Conservation (phyloP, 2,888 invertebrate genomes). For the Trichopria drosophilae region DNA sequence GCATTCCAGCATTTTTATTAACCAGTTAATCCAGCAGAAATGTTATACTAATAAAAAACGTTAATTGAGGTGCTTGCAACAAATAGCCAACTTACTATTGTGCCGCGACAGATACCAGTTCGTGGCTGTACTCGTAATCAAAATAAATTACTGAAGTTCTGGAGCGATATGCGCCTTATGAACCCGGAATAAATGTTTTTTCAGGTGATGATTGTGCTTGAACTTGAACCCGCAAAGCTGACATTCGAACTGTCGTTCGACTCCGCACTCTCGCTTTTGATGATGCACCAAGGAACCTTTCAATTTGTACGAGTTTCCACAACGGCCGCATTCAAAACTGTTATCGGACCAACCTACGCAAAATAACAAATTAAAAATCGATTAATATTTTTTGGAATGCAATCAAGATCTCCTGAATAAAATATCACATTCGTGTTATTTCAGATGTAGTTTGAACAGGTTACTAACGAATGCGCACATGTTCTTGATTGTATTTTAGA, state of each 20-base stretch:
- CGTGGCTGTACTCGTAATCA: not conserved
- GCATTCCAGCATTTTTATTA: too few species aligned
- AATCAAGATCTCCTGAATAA: too few species aligned
- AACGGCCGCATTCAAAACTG: conserved; percentile 47
- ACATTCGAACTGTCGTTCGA: conserved; percentile 12
- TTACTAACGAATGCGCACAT: too few species aligned
- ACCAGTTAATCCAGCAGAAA: too few species aligned
- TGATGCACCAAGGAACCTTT: conserved; percentile 43
- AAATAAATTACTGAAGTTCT: not conserved
- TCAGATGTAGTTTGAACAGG: too few species aligned
- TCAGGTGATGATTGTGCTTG: conserved; percentile 23
- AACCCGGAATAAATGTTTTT: conserved; percentile 13
- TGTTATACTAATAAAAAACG: too few species aligned
- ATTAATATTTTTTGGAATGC: too few species aligned
- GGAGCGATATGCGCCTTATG: conserved; percentile 4
- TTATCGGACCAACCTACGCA: conserved; percentile 15
- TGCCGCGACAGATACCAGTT: not conserved
- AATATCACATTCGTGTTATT: not conserved
- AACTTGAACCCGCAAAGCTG: conserved; percentile 14
- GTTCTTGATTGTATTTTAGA: too few species aligned
- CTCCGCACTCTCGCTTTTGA: conserved; percentile 18
- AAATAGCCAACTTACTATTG: too few species aligned
- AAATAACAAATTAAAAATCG: too few species aligned
- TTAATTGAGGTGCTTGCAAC: too few species aligned
- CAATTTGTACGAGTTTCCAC: conserved; percentile 52